Base-by-base conservation (phyloP, 2,113 vertebrate species). In the Archocentrus centrarchus region DNA sequence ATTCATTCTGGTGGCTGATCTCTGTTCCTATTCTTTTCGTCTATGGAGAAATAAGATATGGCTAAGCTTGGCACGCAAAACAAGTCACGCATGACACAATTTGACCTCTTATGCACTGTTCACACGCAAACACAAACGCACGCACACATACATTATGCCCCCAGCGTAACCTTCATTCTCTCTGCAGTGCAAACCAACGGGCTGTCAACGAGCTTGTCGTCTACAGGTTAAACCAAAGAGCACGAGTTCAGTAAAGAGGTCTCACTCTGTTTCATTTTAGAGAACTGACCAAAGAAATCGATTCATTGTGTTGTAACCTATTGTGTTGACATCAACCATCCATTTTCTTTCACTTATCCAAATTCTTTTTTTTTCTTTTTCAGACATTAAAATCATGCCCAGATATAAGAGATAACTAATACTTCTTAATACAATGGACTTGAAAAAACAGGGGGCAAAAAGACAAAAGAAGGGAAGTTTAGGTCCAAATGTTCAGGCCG, bases 21-120 rank as follows among this genome's bases (percentile, higher is more conserved):
- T 58, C 13, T 13, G 59, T 62, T 35, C 35, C 11, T 61, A 3
- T 41, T 47, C 32, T 85, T 75, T 76, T 75, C 75, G 75, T 68
- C 76, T 80, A 85, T 70, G 24, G 41, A 64, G 89, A 93, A 93
- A 93, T 90, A 87, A 89, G 86, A 93, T 90, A 93, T 86, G 83
- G 79, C 88, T 93, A 87, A 87, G 85, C 90, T 92, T 92, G 86
- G 91, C 95, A 94, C 88, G 86, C 93, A 93, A 92, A 89, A 89
- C 86, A 88, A 93, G 91, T 85, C 93, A 90, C 90, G 89, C 93
- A 88, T 94, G 84, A 88, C 75, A 86, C 86, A 90, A 77, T 91
- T 91, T 82, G 93, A 93, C 93, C 90, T 88, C 77, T 82, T 66
- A 55, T 85, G 75, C 75, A 82, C 87, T 73, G 70, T 59, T 18